These are phyloP conservation scores for Sus cebifrons DNA, from an alignment of 2,797 vertebrate species.

Conservation along the genomic window DNA sequence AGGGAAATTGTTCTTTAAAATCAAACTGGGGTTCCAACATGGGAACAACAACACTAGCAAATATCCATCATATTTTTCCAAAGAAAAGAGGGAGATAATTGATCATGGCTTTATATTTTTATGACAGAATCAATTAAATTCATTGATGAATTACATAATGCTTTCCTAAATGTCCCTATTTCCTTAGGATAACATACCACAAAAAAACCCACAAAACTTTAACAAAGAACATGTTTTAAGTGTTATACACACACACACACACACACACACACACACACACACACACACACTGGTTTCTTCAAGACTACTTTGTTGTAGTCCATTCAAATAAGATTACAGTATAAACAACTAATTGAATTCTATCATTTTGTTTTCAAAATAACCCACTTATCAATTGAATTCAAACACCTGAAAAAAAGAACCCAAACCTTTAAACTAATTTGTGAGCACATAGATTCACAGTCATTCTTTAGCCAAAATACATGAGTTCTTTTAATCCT, in stretches of 20 bases:
- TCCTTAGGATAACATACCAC: background rate
- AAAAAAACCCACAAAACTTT: conserved; percentile 46
- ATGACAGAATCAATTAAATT: conserved; percentile 19
- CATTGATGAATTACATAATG: background rate
- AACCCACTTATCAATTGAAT: conserved; percentile 4
- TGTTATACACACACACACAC: background rate
- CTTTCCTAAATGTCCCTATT: conserved; percentile 33
- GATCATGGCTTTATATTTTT: background rate
- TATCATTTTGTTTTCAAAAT: conserved; percentile 65
- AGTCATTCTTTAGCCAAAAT: conserved; percentile 42
- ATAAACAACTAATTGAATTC: conserved; percentile 43
- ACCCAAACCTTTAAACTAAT: conserved; percentile 28
- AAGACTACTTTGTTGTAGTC: conserved; percentile 32
- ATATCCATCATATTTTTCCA: background rate
- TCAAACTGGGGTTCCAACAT: background rate
- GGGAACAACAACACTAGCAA: background rate
- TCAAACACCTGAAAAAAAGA: background rate
- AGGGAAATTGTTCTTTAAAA: background rate
- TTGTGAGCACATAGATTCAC: conserved; percentile 13
- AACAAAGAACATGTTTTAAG: conserved; percentile 4
- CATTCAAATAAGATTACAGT: conserved; percentile 57
- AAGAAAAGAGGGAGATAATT: conserved; percentile 15
- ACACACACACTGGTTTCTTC: background rate
- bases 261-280: background rate
- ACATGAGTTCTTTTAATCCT: conserved; percentile 43